Evolutionary conservation across 2,888 invertebrate genomes (phyloP), one percentile per base, ranked within the genome.

Genomic region (Deroplatys truncata): DNA sequence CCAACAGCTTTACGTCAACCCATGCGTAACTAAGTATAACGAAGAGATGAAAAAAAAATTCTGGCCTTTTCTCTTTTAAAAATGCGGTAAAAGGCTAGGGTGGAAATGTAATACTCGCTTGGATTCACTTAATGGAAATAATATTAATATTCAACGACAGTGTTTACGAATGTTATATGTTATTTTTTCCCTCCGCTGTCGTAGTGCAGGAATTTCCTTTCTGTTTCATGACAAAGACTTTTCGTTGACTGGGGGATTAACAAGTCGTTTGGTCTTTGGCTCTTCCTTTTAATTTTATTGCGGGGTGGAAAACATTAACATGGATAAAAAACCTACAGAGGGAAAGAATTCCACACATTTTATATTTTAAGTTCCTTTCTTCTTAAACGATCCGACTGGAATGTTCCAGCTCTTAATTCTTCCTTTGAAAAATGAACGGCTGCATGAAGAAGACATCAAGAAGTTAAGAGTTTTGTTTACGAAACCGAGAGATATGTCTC

Each of bases 121-220:
- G 86, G 89, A 86, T 89, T 83, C 82, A 89, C 83, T 89, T 89
- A 89, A 89, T 89, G 86, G 89, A 86, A 83, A 89, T 86, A 43
- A 85, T 85, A 87, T 87, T 87, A 87, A 87, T 87, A 89, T 86
- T 89, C 84, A 86, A 89, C 84, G 82, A 86, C 83, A 84, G 35
- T 88, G 84, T 84, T 88, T 84, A 88, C 84, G 28, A 29, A 43
- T 84, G 88, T 84, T 43, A 49, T 83, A 20, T 31, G 28, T 84
- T 84, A 28, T 31, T 31, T 84, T 84, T 72, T 72, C 25, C 56
- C 56, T 72, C 56, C 3, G 25, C 56, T 72, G 56, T 72, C 56
- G 56, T 72, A 20, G 56, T 25, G 56, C 16, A 72, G 56, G 56
- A 72, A 72, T 72, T 72, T 72, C 56, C 56, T 72, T 72, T 72